Conservation (phyloP, 1,140 invertebrate genomes). For the Halesus radiatus region DNA sequence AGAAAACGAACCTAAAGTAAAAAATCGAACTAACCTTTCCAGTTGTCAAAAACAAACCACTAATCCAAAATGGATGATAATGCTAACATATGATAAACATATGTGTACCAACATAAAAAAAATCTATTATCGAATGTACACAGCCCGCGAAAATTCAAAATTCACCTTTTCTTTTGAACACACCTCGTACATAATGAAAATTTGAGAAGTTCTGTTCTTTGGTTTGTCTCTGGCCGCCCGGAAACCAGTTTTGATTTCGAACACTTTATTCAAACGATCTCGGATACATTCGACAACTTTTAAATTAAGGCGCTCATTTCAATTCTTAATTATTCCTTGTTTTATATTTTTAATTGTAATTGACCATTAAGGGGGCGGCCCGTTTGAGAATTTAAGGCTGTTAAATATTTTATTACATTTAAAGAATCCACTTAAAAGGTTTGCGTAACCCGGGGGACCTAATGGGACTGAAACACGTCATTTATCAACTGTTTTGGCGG, state of each 20-base stretch:
- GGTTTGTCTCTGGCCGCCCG: neutral
- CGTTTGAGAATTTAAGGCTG: constrained; percentile 14
- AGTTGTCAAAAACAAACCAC: too few species aligned
- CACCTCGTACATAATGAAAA: too few species aligned
- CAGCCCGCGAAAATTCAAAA: too few species aligned
- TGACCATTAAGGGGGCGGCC: constrained; percentile 21
- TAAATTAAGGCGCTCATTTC: constrained; percentile 22
- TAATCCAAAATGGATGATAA: too few species aligned
- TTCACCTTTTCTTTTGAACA: too few species aligned
- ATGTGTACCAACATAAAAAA: too few species aligned
- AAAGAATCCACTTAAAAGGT: neutral
- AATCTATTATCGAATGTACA: too few species aligned
- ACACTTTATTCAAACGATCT: constrained; percentile 34
- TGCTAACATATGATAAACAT: too few species aligned
- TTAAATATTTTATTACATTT: constrained; percentile 27
- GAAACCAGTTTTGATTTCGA: constrained; percentile 26
- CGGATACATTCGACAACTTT: constrained; percentile 20
- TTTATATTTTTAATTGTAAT: constrained; percentile 30
- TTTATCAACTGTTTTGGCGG: too few species aligned
- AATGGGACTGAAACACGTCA: neutral
- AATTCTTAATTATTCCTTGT: constrained; percentile 24
- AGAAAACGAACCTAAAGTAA: too few species aligned
- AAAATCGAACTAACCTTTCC: too few species aligned
- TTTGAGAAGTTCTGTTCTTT: constrained; percentile 8
- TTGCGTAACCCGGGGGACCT: constrained; percentile 18